phyloP scores from a whole-genome alignment of 2,113 vertebrate species.

The Heptranchias perlo region DNA sequence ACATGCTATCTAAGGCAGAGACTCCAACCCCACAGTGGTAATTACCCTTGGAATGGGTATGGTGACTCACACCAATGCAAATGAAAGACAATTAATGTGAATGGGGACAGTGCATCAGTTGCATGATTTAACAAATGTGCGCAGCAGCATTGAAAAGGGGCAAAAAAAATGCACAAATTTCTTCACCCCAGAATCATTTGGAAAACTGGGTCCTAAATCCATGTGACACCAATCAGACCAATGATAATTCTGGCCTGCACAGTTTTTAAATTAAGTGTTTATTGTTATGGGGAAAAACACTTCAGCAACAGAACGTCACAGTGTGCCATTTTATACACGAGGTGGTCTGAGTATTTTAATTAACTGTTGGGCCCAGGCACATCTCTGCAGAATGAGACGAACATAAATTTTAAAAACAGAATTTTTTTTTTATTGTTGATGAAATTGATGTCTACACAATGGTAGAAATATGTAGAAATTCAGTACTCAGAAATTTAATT shows the following conservation, averaged over 20 bases:
- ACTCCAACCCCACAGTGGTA: not conserved
- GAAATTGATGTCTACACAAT: conserved; percentile 16
- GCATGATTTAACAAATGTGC: not conserved
- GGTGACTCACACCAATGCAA: not conserved
- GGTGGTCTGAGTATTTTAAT: not conserved
- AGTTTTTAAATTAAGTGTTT: not conserved
- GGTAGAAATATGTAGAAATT: conserved; percentile 6
- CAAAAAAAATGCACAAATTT: not conserved
- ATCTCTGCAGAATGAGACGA: not conserved
- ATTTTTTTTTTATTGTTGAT: not conserved
- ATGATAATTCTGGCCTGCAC: not conserved
- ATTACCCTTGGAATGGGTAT: not conserved
- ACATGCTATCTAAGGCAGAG: not conserved
- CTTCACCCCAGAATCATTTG: not conserved
- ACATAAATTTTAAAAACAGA: conserved; percentile 12
- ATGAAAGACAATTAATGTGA: not conserved
- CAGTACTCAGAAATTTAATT: not conserved
- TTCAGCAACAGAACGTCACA: not conserved
- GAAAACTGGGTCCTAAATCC: not conserved
- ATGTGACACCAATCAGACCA: not conserved
- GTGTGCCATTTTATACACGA: not conserved
- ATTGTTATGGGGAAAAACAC: not conserved
- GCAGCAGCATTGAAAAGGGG: not conserved
- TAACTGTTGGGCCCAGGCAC: not conserved
- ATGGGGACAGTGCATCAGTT: not conserved